Conservation (phyloP, 2,797 vertebrate species). For the Synaphobranchus kaupii region DNA sequence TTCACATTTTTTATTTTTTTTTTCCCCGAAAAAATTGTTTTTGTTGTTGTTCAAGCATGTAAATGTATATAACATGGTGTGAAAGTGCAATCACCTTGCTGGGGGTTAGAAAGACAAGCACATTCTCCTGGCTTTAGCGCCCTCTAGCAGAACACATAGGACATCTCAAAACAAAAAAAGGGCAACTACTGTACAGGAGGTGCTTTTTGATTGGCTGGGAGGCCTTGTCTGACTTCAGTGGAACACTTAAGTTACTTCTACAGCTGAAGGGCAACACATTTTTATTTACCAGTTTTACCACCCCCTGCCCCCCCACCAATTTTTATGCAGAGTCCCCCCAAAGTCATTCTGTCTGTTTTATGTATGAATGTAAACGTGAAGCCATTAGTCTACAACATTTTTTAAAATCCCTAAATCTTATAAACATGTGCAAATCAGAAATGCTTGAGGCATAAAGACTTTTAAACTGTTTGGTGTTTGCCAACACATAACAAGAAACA, state of each 20-base stretch:
- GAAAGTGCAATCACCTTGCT: conserved; percentile 16
- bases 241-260: not conserved
- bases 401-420: not conserved
- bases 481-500: not conserved
- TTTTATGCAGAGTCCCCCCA: not conserved
- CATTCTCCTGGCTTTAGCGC: conserved; percentile 5
- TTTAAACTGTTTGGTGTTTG: not conserved
- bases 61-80: not conserved
- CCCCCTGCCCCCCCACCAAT: no score
- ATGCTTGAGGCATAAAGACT: no score
- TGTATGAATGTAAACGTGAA: conserved; percentile 4
- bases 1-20: not conserved
- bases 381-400: not conserved
- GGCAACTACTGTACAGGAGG: not conserved
- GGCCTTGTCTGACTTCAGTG: not conserved
- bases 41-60: not conserved
- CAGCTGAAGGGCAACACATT: not conserved
- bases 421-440: not conserved
- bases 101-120: conserved; percentile 16
- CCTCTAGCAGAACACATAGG: not conserved
- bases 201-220: not conserved
- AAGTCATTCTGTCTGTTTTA: not conserved
- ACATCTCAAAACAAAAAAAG: conserved; percentile 9
- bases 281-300: not conserved
- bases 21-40: no score